phyloP scores from a whole-genome alignment of 1,140 invertebrate genomes.

The Calephelis nemesis region DNA sequence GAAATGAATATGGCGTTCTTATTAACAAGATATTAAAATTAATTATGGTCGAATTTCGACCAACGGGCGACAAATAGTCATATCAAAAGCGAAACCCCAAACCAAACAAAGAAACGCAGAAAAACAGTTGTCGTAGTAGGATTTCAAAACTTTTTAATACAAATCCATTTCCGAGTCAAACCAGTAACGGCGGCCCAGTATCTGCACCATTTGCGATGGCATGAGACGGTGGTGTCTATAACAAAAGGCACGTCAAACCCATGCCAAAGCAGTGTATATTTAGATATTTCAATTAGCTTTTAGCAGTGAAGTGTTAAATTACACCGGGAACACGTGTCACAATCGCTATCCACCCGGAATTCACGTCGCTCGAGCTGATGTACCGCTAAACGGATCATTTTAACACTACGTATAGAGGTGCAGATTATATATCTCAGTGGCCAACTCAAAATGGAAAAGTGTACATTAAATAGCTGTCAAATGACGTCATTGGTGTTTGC shows the following conservation, averaged over 20 bases:
- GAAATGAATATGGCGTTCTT: no score
- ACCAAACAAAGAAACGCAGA: no score
- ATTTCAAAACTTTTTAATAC: not conserved
- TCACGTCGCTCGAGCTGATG: not conserved
- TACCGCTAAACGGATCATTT: not conserved
- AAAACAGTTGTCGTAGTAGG: no score
- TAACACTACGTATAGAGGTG: no score
- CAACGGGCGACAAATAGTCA: no score
- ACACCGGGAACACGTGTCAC: conserved; percentile 20
- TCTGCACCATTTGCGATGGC: not conserved
- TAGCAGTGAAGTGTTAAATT: conserved; percentile 36
- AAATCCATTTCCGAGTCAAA: not conserved
- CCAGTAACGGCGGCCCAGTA: not conserved
- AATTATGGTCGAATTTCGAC: no score
- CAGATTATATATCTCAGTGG: no score
- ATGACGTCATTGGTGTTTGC: no score
- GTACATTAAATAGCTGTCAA: no score
- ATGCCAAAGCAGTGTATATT: conserved; percentile 28
- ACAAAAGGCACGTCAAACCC: conserved; percentile 12
- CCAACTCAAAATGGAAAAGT: no score
- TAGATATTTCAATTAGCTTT: conserved; percentile 39
- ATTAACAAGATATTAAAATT: no score
- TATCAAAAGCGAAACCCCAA: no score
- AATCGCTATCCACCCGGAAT: not conserved
- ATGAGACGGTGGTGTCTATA: conserved; percentile 20